phyloP scores from a whole-genome alignment of 2,113 vertebrate species.

The Crypturellus undulatus region DNA sequence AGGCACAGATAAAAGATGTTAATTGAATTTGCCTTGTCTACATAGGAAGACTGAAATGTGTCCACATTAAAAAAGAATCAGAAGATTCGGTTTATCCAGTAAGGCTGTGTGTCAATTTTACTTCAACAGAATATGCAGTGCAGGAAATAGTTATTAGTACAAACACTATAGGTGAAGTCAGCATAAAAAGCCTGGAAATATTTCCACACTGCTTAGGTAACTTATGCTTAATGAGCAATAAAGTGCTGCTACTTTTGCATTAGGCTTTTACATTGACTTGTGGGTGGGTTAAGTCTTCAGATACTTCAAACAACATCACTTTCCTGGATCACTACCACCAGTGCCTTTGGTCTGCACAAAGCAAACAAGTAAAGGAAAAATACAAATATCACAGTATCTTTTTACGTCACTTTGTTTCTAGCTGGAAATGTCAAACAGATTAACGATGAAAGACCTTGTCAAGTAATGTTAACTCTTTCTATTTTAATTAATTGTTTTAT shows the following conservation, averaged over 20 bases:
- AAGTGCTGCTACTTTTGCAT: neutral
- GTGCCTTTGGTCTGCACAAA: constrained; percentile 12
- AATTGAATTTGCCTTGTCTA: constrained; percentile 31
- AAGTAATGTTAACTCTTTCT: constrained; percentile 26
- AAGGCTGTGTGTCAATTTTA: neutral
- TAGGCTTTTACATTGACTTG: neutral
- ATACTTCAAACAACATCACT: neutral
- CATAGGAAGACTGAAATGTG: neutral
- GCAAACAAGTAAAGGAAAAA: constrained; percentile 47
- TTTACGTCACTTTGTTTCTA: constrained; percentile 41
- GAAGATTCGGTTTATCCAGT: neutral
- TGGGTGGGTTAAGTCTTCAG: neutral
- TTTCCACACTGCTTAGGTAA: neutral
- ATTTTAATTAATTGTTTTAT: neutral
- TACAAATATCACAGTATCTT: constrained; percentile 10
- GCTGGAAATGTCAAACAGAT: constrained; percentile 49
- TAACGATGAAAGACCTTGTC: constrained; percentile 15
- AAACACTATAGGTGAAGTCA: neutral
- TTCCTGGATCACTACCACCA: neutral
- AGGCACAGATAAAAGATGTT: neutral
- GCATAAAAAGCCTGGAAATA: neutral
- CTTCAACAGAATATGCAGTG: neutral
- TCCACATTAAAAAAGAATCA: neutral
- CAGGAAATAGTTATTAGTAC: neutral
- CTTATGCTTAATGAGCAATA: neutral